Percentiles rank a stretch among this genome's conserved stretches.
These are phyloP conservation scores for Stomatorhinus ivindoensis DNA, from an alignment of 2,113 vertebrate genomes.

Conservation along the genomic window DNA sequence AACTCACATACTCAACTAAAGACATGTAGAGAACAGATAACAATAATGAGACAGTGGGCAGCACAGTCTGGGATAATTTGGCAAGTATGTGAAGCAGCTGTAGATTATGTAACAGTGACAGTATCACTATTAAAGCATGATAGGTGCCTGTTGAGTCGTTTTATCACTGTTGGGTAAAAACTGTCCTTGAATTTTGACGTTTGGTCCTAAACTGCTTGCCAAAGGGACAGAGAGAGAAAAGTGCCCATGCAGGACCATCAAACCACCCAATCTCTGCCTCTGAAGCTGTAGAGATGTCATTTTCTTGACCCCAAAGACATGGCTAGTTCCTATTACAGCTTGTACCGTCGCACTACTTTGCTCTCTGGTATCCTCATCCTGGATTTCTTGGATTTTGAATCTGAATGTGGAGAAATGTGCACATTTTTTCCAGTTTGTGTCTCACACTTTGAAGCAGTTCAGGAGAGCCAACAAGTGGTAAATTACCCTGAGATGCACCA, in stretches of 20 bases:
- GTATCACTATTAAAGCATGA: neutral
- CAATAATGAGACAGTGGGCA: neutral
- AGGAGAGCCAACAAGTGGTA: neutral
- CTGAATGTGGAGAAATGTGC: neutral
- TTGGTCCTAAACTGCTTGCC: neutral
- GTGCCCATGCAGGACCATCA: neutral
- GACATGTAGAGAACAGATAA: neutral
- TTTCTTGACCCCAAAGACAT: neutral
- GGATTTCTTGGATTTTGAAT: neutral
- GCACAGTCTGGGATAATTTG: neutral
- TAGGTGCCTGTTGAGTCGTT: neutral
- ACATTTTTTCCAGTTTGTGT: neutral
- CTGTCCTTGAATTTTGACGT: neutral
- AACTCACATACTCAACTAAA: neutral
- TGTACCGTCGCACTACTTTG: neutral
- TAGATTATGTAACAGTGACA: neutral
- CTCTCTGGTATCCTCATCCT: neutral
- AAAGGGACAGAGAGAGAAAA: neutral
- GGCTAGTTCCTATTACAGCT: neutral
- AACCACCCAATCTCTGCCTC: neutral
- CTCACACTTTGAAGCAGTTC: neutral
- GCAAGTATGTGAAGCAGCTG: neutral
- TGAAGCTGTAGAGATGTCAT: neutral
- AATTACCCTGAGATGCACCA: neutral
- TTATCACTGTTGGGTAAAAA: neutral